These are phyloP conservation scores for Trissoscelio sp. DNA, from an alignment of 2,888 invertebrate species.

Conservation along the genomic window DNA sequence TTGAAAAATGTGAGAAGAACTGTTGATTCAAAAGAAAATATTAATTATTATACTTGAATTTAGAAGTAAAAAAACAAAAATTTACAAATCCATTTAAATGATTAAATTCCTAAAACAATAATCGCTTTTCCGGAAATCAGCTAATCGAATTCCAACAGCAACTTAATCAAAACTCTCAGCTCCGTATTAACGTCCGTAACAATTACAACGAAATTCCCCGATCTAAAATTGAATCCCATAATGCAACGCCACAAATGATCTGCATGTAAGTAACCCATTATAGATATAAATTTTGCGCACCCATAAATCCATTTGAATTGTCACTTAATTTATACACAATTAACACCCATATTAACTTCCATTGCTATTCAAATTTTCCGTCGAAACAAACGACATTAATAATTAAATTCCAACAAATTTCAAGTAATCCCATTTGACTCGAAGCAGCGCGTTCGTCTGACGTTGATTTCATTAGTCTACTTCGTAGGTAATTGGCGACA, in stretches of 20 bases:
- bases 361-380: slow-evolving; percentile 35
- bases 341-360: slow-evolving; percentile 43
- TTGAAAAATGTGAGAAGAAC: too few species aligned
- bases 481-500: slow-evolving; percentile 76
- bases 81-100: background rate
- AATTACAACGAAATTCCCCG: slow-evolving; percentile 21
- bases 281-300: slow-evolving; percentile 25
- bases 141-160: slow-evolving; percentile 12
- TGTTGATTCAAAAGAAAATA: too few species aligned
- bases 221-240: slow-evolving; percentile 31
- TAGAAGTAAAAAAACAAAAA: too few species aligned
- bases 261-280: slow-evolving; percentile 4
- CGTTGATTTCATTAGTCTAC: slow-evolving; percentile 75
- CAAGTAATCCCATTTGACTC: slow-evolving; percentile 53
- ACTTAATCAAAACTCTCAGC: slow-evolving; percentile 23
- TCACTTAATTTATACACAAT: slow-evolving; percentile 57
- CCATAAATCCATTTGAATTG: slow-evolving; percentile 42
- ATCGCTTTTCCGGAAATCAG: too few species aligned
- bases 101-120: background rate
- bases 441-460: slow-evolving; percentile 52
- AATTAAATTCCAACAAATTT: slow-evolving; percentile 61
- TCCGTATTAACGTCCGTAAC: slow-evolving; percentile 17
- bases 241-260: slow-evolving; percentile 12
- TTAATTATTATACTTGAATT: too few species aligned
- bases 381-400: slow-evolving; percentile 65